Conservation (phyloP, 1,140 invertebrate genomes). For the Formica selysi region DNA sequence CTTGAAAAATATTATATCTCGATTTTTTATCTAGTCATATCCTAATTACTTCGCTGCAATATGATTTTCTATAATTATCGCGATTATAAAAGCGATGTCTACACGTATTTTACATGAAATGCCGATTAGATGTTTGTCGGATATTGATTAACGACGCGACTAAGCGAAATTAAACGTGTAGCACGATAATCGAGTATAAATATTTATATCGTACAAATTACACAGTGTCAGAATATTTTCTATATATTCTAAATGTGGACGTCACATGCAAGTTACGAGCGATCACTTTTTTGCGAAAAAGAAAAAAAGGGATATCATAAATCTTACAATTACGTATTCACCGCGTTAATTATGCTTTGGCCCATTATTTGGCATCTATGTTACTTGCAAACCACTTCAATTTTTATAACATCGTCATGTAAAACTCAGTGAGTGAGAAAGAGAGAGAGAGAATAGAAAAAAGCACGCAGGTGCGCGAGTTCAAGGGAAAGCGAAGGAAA, state of each 20-base stretch:
- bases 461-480: background rate
- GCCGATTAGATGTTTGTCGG: background rate
- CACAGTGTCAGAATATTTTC: background rate
- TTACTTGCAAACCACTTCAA: background rate
- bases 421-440: background rate
- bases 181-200: constrained; percentile 15
- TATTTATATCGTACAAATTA: constrained; percentile 26
- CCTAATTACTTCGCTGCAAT: background rate
- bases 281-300: background rate
- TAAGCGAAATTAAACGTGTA: background rate
- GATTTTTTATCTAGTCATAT: background rate
- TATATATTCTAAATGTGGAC: constrained; percentile 1
- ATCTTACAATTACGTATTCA: background rate
- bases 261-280: too few species aligned
- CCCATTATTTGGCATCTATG: background rate
- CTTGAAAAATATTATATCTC: background rate
- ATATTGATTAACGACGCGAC: background rate
- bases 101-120: background rate
- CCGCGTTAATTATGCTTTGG: constrained; percentile 19
- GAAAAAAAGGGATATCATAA: background rate
- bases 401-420: background rate
- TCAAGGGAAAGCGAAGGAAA: constrained; percentile 21
- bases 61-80: background rate
- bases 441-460: background rate
- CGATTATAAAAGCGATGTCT: background rate